Base-by-base conservation (phyloP, 1,140 invertebrate species). In the Bombus waltoni region DNA sequence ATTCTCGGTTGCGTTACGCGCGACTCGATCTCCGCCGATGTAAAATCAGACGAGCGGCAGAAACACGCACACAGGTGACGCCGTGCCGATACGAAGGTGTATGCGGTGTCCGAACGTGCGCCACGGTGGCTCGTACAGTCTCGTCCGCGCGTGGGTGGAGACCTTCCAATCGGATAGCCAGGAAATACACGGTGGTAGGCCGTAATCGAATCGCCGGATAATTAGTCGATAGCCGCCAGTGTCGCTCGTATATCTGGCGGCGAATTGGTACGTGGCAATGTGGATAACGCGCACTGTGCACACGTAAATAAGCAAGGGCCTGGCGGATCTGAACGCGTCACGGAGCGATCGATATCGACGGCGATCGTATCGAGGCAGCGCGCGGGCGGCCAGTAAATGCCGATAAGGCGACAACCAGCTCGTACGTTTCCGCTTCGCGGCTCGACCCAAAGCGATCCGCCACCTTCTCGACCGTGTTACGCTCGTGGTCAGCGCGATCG, bases 351-450 rank as follows among this genome's bases (percentile, higher is more conserved):
- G 83, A 38, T 86, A 89, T 85, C 88, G 70, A 32, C 44, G 38
- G 57, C 79, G 89, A 90, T 90, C 86, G 78, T 89, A 90, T 90
- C 88, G 57, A 32, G 42, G 0, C 11, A 3, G 32, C 66, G 78
- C n/a, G 72, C 77, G 89, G 89, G 89, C 83, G 89, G 86, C 73
- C 32, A 77, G 75, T 79, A 71, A 62, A 87, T 40, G 75, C 35
- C 86, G 82, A 90, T 90, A 83, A 90, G 79, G 82, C 75, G 82
- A 85, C 85, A 90, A 89, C 88, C 81, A 85, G 81, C 88, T 90
- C 89, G 88, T 90, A 89, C 44, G 81, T 90, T 89, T 90, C 81
- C 85, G 73, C 53, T 79, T 79, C 76, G 75, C 82, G 70, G 76
- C 86, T 59, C 44, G 44, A 42, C 35, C 78, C 81, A 81, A 89